Evolutionary conservation across 2,888 invertebrate genomes (phyloP).

Genomic region (Girardia tigrina): DNA sequence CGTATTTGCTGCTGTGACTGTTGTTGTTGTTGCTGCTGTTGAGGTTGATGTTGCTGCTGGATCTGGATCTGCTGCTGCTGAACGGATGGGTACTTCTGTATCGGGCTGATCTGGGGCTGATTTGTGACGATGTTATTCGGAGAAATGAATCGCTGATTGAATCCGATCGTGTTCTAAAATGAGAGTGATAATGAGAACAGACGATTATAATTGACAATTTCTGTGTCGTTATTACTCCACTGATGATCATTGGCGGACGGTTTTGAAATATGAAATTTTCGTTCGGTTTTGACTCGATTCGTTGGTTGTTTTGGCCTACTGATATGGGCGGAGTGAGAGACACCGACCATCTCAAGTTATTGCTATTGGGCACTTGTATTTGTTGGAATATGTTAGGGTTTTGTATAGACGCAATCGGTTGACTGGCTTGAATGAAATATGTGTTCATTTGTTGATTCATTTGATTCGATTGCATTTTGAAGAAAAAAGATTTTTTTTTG

Average conservation of each 20-base stretch:
- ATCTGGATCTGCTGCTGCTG: not conserved
- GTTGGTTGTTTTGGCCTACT: not conserved
- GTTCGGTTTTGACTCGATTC: not conserved
- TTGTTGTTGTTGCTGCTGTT: not conserved
- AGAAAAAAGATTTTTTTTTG: no score
- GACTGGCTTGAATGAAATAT: slow-evolving; percentile 1
- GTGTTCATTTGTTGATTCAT: slow-evolving; percentile 10
- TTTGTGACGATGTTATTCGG: not conserved
- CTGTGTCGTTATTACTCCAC: not conserved
- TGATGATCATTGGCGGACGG: not conserved
- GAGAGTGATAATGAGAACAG: no score
- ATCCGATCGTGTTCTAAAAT: not conserved
- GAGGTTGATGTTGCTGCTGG: no score
- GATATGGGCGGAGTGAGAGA: not conserved
- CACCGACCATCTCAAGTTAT: not conserved
- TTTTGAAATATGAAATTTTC: not conserved
- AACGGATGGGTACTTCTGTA: not conserved
- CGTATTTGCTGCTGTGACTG: no score
- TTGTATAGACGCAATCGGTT: not conserved
- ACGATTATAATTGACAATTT: not conserved
- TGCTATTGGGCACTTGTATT: not conserved
- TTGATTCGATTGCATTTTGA: not conserved
- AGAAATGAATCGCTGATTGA: not conserved
- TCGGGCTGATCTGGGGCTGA: not conserved
- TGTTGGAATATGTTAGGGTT: not conserved